Conservation (phyloP, 2,797 vertebrate species). For the Acipenser oxyrinchus region DNA sequence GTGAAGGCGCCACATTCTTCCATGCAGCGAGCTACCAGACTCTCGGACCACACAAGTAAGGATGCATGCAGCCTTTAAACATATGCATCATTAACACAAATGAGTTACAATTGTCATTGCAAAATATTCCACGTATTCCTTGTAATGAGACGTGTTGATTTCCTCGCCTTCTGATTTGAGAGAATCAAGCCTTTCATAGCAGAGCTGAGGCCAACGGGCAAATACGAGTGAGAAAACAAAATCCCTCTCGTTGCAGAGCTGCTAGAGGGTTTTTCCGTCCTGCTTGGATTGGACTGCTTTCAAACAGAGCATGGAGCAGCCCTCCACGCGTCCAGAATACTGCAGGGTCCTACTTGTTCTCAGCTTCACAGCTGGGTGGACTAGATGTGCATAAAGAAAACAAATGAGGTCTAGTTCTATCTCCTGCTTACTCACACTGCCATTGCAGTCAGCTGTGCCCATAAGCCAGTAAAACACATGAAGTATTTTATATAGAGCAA, state of each 20-base stretch:
- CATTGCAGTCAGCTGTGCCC: too few species aligned
- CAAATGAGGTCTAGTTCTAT: too few species aligned
- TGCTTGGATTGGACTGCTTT: conserved; percentile 10
- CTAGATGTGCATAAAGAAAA: neutral
- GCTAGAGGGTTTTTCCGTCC: conserved; percentile 11
- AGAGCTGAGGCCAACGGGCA: conserved; percentile 3
- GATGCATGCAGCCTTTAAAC: neutral
- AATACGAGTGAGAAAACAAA: too few species aligned
- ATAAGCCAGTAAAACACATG: too few species aligned
- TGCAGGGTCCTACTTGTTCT: neutral
- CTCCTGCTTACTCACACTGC: too few species aligned
- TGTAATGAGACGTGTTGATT: conserved; percentile 10
- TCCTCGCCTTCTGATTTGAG: conserved; percentile 16
- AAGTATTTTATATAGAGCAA: too few species aligned
- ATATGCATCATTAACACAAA: too few species aligned
- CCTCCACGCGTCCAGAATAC: neutral
- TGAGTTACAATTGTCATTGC: conserved; percentile 3
- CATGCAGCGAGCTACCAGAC: neutral
- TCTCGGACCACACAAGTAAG: conserved; percentile 13
- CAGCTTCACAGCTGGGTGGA: neutral
- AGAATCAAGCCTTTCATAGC: conserved; percentile 2
- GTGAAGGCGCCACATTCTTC: neutral
- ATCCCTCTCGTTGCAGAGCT: neutral
- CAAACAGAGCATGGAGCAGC: conserved; percentile 9
- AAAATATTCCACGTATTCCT: conserved; percentile 11